phyloP scores from a whole-genome alignment of 2,888 invertebrate species.

The Epinotia brunnichana region DNA sequence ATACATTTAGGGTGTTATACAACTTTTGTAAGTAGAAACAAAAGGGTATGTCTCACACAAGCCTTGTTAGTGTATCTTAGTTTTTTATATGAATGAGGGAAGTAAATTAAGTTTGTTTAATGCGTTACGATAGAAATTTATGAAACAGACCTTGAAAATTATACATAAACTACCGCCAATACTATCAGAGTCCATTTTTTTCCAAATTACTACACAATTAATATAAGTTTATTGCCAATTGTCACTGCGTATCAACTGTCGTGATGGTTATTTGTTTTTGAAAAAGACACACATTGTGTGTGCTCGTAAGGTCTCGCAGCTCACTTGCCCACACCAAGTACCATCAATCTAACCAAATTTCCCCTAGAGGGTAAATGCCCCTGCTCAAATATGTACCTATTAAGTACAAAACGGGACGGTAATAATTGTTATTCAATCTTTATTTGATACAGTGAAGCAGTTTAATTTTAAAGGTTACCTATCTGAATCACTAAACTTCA shows the following conservation, averaged over 20 bases:
- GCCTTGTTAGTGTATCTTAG: not conserved
- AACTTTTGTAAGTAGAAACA: not conserved
- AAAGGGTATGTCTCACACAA: not conserved
- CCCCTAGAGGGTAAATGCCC: not conserved
- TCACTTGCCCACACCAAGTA: not conserved
- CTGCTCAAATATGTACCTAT: not conserved
- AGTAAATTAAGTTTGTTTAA: not conserved
- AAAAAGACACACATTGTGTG: conserved; percentile 20
- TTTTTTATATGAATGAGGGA: not conserved
- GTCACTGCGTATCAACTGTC: conserved; percentile 26
- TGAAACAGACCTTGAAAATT: not conserved
- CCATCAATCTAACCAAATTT: too few species aligned
- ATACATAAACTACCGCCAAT: conserved; percentile 5
- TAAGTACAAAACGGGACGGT: not conserved
- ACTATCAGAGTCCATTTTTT: not conserved
- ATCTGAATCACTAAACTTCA: too few species aligned
- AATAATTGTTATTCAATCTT: not conserved
- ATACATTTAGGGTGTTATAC: too few species aligned
- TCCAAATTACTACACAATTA: conserved; percentile 15
- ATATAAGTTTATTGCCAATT: conserved; percentile 40
- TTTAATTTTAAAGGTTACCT: too few species aligned
- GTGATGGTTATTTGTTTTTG: conserved; percentile 28
- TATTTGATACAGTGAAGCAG: not conserved
- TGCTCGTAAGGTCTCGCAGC: conserved; percentile 1
- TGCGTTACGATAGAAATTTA: not conserved